Evolutionary conservation across 1,140 invertebrate genomes (phyloP).

Genomic region (Dinoponera quadriceps): DNA sequence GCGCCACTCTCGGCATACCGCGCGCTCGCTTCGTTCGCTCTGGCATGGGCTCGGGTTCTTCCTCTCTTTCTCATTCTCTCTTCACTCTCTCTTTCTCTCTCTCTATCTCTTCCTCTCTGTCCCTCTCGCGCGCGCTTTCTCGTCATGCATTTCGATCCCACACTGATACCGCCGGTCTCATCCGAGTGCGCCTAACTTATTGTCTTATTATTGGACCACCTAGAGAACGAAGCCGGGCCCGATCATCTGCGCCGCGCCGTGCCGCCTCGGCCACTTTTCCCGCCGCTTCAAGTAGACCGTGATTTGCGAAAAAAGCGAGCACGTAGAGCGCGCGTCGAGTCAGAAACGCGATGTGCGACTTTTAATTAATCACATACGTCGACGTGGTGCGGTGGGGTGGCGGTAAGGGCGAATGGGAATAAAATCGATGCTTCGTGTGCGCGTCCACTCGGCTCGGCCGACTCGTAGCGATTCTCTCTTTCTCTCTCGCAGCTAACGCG

Average conservation of each 20-base stretch:
- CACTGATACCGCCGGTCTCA: conserved; percentile 71
- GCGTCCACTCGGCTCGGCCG: background rate
- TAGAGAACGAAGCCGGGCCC: conserved; percentile 72
- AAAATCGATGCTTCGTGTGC: background rate
- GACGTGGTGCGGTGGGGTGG: background rate
- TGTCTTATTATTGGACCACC: conserved; percentile 84
- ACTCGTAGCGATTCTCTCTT: background rate
- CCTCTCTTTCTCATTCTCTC: conserved; percentile 10
- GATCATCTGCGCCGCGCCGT: conserved; percentile 37
- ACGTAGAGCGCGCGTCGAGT: background rate
- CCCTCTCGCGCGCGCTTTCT: conserved; percentile 51
- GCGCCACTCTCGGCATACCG: conserved; percentile 81
- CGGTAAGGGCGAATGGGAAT: background rate
- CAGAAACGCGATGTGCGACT: background rate
- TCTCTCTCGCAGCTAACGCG: too few relatives aligned
- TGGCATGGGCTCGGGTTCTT: conserved; percentile 57
- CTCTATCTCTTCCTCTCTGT: conserved; percentile 14
- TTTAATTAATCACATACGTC: conserved; percentile 13
- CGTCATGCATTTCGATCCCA: conserved; percentile 73
- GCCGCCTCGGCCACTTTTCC: conserved; percentile 43
- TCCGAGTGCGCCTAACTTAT: conserved; percentile 72
- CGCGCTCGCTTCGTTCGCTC: conserved; percentile 63
- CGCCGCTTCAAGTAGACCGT: conserved; percentile 39
- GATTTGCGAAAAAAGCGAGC: conserved; percentile 37
- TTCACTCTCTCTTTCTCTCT: conserved; percentile 17